Base-by-base conservation (phyloP, 2,113 vertebrate species). In the Siniperca chuatsi region DNA sequence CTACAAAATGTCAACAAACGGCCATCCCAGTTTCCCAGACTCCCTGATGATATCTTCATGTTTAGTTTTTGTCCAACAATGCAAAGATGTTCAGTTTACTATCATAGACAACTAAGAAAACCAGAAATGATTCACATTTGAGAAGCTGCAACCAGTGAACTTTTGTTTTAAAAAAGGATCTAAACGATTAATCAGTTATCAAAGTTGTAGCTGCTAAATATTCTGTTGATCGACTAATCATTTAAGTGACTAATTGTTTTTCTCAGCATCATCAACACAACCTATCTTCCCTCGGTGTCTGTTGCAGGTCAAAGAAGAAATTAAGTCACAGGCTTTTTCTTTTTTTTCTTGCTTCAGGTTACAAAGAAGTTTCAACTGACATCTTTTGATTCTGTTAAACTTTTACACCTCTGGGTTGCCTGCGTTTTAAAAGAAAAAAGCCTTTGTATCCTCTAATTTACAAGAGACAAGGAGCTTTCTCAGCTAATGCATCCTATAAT, bases 281-380 rank as follows among this genome's bases (percentile, higher is more conserved):
- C 23, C 2, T 4, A 25, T 8, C 12, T 48, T 29, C 21, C 68
- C 18, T 46, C 21, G 16, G 61, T 11, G 0, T 40, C 20, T 46
- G 20, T 52, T 61, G 6, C 40, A 69, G 50, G 61, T 75, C 62
- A 50, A 9, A 54, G 33, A 40, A 3, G 52, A 67, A 75, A 42
- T 1, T 9, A 20, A 54, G 15, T 65, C 52, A 61, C 10, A 29
- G 23, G 44, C 10, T n/a, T 84, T 46, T n/a, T 20, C 7, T 46
- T 40, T 4, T 29, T n/a, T 23, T 54, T 64, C 55, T 54, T 18
- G 40, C 33, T 67, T 69, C 52, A 80, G 58, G 62, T 66, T 16
- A n/a, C 35, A 78, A 44, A 74, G 15, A 72, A 12, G 25, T 78
- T 81, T 82, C 33, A 25, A 6, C 29, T 72, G 16, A 81, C 66